phyloP scores from a whole-genome alignment of 2,113 vertebrate species.

The Xenotilapia longispinis region DNA sequence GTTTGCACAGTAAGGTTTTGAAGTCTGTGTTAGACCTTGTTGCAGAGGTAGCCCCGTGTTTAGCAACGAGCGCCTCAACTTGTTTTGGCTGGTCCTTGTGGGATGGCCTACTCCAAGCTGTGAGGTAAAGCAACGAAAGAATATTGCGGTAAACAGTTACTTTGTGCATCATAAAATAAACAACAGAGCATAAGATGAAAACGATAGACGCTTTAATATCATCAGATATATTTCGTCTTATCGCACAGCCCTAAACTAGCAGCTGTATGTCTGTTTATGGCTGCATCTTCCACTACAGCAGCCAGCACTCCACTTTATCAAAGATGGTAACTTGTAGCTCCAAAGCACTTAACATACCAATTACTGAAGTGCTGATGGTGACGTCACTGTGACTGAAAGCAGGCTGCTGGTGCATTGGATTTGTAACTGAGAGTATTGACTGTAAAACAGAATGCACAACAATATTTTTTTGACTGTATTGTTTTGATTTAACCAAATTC shows the following conservation, averaged over 20 bases:
- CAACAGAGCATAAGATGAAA: not conserved
- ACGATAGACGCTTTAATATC: not conserved
- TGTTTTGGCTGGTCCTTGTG: not conserved
- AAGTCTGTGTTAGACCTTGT: fast-evolving
- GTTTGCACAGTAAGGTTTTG: not conserved
- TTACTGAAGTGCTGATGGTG: not conserved
- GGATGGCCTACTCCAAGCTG: fast-evolving
- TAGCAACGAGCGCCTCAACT: not conserved
- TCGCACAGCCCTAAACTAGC: not conserved
- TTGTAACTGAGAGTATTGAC: not conserved
- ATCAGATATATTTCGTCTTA: fast-evolving
- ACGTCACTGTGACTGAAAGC: not conserved
- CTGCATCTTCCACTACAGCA: not conserved
- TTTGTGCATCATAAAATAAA: not conserved
- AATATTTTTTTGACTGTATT: fast-evolving
- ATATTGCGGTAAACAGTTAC: not conserved
- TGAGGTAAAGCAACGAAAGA: not conserved
- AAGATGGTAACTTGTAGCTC: not conserved
- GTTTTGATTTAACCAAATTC: not conserved
- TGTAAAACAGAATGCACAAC: not conserved
- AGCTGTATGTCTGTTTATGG: not conserved
- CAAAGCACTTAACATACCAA: not conserved
- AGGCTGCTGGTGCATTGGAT: not conserved
- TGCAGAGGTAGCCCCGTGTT: not conserved
- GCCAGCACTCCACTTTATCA: not conserved